Evolutionary conservation across 1,140 invertebrate species (phyloP).

Genomic region (Vanessa tameamea): DNA sequence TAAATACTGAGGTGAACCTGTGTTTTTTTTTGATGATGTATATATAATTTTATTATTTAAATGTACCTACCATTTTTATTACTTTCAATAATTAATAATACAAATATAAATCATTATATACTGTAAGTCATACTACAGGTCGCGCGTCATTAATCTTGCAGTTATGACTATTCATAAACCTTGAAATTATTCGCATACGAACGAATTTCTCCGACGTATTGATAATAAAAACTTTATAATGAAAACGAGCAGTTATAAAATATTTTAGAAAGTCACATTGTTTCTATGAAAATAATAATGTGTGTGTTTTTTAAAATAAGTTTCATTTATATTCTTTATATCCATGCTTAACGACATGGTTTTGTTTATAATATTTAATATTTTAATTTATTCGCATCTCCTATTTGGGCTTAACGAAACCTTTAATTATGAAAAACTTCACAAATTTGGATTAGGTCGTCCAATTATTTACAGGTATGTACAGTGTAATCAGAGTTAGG

Average conservation of each 20-base stretch:
- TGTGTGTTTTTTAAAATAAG: not conserved
- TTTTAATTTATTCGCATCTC: not conserved
- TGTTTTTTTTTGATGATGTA: too few species aligned
- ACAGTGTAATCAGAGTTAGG: too few species aligned
- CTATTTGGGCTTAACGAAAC: not conserved
- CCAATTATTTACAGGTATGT: slow-evolving; percentile 10
- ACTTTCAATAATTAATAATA: not conserved
- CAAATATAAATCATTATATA: not conserved
- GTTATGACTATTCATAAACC: slow-evolving; percentile 2
- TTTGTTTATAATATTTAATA: slow-evolving; percentile 22
- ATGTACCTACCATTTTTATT: not conserved
- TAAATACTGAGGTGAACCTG: too few species aligned
- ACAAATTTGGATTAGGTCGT: slow-evolving; percentile 12
- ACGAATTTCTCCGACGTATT: not conserved
- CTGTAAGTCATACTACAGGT: not conserved
- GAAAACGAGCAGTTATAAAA: slow-evolving; percentile 37
- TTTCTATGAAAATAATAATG: slow-evolving; percentile 5
- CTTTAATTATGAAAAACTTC: slow-evolving; percentile 12
- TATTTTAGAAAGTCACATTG: slow-evolving; percentile 31
- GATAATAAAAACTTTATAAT: slow-evolving; percentile 28
- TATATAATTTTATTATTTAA: too few species aligned
- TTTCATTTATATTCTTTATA: not conserved
- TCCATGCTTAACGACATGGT: not conserved
- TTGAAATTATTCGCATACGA: not conserved
- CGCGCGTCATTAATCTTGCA: not conserved